A percentile compares a stretch with the other conserved stretches of the same genome.
Conservation (phyloP, 2,797 vertebrate genomes). For the Enteromius viviparus region DNA sequence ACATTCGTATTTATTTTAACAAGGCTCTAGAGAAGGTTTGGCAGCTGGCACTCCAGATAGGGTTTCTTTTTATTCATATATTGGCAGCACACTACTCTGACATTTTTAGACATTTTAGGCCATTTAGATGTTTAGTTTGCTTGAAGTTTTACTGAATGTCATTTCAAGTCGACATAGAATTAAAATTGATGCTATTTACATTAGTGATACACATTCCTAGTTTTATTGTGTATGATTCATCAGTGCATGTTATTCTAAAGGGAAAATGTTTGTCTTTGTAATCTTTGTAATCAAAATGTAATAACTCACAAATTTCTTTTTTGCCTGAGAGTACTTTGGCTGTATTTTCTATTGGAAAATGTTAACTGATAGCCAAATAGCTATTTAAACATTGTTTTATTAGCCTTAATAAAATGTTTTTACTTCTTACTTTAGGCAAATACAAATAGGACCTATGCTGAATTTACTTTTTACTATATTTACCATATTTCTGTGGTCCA, state of each 20-base stretch:
- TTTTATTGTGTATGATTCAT: not conserved
- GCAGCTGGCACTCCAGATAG: slow-evolving; percentile 42
- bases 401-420: not conserved
- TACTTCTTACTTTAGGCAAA: too few relatives aligned
- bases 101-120: slow-evolving; percentile 6
- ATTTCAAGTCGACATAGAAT: not conserved
- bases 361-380: not conserved
- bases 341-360: not conserved
- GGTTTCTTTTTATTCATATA: slow-evolving; percentile 30
- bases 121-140: not conserved
- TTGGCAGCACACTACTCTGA: slow-evolving; percentile 7
- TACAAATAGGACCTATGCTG: not conserved
- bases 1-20: slow-evolving; percentile 50
- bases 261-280: slow-evolving; percentile 23
- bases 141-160: slow-evolving; percentile 6
- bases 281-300: slow-evolving; percentile 2
- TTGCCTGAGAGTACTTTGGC: not conserved
- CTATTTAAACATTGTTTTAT: not conserved
- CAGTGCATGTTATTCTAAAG: slow-evolving; percentile 12
- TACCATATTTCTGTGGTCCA: too few relatives aligned
- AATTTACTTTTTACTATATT: too few relatives aligned
- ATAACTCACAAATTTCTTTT: not conserved
- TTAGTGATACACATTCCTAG: slow-evolving; percentile 10
- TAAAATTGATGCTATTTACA: slow-evolving; percentile 1
- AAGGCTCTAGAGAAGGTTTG: slow-evolving; percentile 32